These are phyloP conservation scores for Physeter macrocephalus DNA, from an alignment of 2,113 vertebrate genomes.

Conservation along the genomic window DNA sequence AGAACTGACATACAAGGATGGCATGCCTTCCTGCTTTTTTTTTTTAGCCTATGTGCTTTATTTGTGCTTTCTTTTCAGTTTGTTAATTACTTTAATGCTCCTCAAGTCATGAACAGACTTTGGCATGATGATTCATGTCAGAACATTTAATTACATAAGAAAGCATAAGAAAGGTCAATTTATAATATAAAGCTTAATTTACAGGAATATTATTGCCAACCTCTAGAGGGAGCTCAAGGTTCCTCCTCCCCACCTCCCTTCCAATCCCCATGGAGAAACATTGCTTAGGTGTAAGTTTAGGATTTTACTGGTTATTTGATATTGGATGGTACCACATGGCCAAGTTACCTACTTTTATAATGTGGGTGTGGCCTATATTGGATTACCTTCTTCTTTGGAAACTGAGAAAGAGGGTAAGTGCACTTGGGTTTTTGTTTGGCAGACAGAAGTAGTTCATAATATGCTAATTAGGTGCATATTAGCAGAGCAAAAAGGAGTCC, in stretches of 20 bases:
- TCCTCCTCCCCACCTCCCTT: neutral
- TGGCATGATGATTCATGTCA: neutral
- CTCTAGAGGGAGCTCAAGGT: slow-evolving; percentile 30
- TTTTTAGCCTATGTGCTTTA: neutral
- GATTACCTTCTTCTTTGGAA: neutral
- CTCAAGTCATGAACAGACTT: neutral
- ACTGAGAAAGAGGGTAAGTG: neutral
- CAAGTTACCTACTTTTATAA: neutral
- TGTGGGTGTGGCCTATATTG: neutral
- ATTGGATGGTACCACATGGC: neutral
- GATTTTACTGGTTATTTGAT: neutral
- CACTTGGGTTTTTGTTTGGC: neutral
- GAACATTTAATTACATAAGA: neutral
- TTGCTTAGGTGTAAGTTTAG: neutral
- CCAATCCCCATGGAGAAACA: neutral
- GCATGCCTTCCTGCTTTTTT: neutral
- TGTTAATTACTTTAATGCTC: neutral
- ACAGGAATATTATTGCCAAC: neutral
- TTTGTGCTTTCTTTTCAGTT: neutral
- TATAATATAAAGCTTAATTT: neutral
- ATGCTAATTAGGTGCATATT: neutral
- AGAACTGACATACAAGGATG: neutral
- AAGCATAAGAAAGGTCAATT: neutral
- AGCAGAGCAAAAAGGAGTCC: neutral
- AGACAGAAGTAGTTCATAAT: neutral